A percentile compares a stretch with the other conserved stretches of the same genome.
These are phyloP conservation scores for Dysidea cf. avara DNA, from an alignment of 37 sponge, comb jelly and placozoan genomes.

Conservation along the genomic window DNA sequence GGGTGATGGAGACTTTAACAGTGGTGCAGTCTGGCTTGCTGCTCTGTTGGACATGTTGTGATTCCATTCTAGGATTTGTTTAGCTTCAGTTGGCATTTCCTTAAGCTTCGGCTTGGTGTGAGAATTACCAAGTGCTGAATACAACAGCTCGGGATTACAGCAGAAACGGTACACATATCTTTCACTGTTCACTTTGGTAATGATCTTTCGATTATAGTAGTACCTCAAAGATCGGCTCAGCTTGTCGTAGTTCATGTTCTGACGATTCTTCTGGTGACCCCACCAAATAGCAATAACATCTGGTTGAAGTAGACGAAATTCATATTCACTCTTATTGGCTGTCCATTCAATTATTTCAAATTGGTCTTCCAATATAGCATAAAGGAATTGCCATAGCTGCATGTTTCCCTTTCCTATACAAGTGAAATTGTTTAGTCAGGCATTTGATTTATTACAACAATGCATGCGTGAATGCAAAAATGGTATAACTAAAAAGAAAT, in stretches of 20 bases:
- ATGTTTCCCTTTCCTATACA: conserved; percentile 83
- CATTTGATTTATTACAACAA: no score
- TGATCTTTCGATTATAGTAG: conserved; percentile 88
- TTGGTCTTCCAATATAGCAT: conserved; percentile 62
- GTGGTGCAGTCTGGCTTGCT: no score
- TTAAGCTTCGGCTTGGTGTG: conserved; percentile 64
- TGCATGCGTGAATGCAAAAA: no score
- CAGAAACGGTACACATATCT: conserved; percentile 81
- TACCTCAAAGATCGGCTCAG: conserved; percentile 82
- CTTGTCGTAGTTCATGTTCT: conserved; percentile 92
- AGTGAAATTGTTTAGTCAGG: no score
- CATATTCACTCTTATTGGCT: conserved; percentile 24
- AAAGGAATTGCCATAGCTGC: conserved; percentile 90
- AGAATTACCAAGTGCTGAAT: conserved; percentile 68
- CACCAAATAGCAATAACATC: conserved; percentile 85
- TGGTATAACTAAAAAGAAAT: no score
- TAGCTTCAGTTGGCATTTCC: conserved; percentile 49
- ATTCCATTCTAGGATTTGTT: not conserved
- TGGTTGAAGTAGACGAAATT: conserved; percentile 82
- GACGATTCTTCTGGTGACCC: conserved; percentile 82
- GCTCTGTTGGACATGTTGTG: no score
- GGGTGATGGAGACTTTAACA: no score
- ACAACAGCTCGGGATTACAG: conserved; percentile 71
- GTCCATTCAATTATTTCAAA: conserved; percentile 78
- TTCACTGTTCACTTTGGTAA: conserved; percentile 77